Conservation (phyloP, 1,140 invertebrate species). For the Trichogramma pretiosum region DNA sequence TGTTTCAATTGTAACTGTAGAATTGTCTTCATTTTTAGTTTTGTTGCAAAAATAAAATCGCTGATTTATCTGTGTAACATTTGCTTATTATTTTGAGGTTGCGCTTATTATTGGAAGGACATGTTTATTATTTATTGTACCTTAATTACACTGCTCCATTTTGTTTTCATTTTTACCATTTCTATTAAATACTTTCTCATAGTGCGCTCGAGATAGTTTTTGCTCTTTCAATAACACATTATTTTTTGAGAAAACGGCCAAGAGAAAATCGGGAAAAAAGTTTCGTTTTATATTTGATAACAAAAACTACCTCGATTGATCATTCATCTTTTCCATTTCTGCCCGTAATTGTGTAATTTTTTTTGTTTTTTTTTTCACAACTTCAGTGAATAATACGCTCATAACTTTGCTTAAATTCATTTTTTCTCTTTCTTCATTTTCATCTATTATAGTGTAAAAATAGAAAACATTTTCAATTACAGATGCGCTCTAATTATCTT, state of each 20-base stretch:
- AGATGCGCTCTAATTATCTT: no score
- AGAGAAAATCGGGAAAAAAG: no score
- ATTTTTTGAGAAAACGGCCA: no score
- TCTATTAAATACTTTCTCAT: slow-evolving; percentile 5
- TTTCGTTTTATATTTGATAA: no score
- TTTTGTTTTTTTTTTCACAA: slow-evolving; percentile 22
- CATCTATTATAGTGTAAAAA: slow-evolving; percentile 38
- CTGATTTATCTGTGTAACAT: slow-evolving; percentile 28
- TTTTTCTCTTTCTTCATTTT: background rate
- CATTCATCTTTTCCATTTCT: background rate
- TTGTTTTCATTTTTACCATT: slow-evolving; percentile 10
- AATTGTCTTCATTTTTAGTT: slow-evolving; percentile 12
- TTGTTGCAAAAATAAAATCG: slow-evolving; percentile 20
- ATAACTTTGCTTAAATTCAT: no score
- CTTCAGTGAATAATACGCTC: no score
- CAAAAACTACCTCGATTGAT: slow-evolving; percentile 9
- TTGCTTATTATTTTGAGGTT: slow-evolving; percentile 40
- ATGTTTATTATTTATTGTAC: slow-evolving; percentile 39
- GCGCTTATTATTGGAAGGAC: slow-evolving; percentile 42
- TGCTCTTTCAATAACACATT: slow-evolving; percentile 1
- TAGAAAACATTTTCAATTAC: slow-evolving; percentile 43
- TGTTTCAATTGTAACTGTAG: slow-evolving; percentile 15
- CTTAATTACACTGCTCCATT: slow-evolving; percentile 29
- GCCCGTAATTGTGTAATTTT: slow-evolving; percentile 18
- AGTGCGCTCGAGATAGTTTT: no score